These are phyloP conservation scores for Odontocolon sp. DNA, from an alignment of 2,888 invertebrate genomes.

Conservation along the genomic window DNA sequence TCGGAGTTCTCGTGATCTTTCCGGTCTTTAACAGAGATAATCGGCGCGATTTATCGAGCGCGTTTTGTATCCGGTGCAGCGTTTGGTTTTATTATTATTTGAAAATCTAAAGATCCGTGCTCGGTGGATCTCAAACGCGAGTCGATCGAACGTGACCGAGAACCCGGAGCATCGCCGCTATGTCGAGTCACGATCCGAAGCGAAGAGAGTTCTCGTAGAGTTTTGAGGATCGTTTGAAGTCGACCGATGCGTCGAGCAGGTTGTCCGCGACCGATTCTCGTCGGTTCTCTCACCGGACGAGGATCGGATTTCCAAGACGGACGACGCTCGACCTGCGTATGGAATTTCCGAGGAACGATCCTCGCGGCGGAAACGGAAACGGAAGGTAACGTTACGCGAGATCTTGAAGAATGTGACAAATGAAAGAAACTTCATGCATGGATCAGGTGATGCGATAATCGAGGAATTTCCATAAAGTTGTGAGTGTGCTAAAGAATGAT, in stretches of 20 bases:
- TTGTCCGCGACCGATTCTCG: slow-evolving; percentile 8
- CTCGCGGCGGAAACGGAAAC: slow-evolving; percentile 51
- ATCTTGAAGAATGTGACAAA: slow-evolving; percentile 15
- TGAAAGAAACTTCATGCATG: not conserved
- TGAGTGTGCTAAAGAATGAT: not conserved
- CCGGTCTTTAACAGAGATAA: slow-evolving; percentile 27
- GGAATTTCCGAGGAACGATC: slow-evolving; percentile 42
- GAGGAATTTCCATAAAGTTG: not conserved
- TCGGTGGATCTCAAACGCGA: not conserved
- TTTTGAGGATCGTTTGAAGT: slow-evolving; percentile 41
- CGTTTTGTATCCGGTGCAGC: not conserved
- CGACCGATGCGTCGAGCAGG: slow-evolving; percentile 23
- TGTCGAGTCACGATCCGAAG: slow-evolving; percentile 38
- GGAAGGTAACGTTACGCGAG: slow-evolving; percentile 40
- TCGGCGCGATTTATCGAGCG: not conserved
- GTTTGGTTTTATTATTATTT: slow-evolving; percentile 18
- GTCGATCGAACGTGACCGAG: slow-evolving; percentile 36
- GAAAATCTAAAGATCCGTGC: slow-evolving; percentile 4
- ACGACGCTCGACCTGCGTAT: slow-evolving; percentile 17
- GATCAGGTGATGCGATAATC: not conserved
- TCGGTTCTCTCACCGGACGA: slow-evolving; percentile 40
- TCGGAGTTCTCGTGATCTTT: slow-evolving; percentile 15
- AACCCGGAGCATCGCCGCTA: not conserved
- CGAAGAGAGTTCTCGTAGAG: not conserved
- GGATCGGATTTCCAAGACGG: slow-evolving; percentile 43